Base-by-base conservation (phyloP, 1,140 invertebrate genomes). In the Zaprionus lachaisei region DNA sequence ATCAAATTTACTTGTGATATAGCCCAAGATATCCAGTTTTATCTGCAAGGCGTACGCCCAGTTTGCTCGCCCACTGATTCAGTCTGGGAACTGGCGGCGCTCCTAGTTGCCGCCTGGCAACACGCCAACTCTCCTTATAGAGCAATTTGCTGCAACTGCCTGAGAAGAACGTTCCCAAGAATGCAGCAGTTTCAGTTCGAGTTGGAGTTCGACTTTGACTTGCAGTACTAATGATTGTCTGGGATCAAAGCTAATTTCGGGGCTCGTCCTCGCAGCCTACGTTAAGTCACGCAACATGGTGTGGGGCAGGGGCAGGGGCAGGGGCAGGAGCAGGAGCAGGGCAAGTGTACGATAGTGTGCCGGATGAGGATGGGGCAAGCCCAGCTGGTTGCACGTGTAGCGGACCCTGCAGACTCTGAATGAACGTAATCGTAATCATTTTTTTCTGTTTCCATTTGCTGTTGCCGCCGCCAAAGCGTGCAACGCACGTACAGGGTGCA, bases 221-320 rank as follows among this genome's bases (percentile, higher is more conserved):
- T 86, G 54, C 80, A 87, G 80, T 77, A 78, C 84, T 89, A 87
- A 87, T 87, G 84, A 87, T 79, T 74, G 63, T 68, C n/a, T 47
- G 73, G 67, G 80, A 89, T 87, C 80, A 89, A 75, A 89, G 77
- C 61, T 74, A 89, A 89, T 89, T 87, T 76, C 7, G 67, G 77
- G 37, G 64, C 63, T 77, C 58, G 31, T 34, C 49, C 31, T 28
- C n/a, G 49, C 58, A 56, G 60, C 72, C 73, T 37, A 86, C 80
- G 78, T 80, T 73, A 71, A 87, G 78, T 79, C 84, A 87, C 85
- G 84, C 84, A 84, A 87, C 60, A 70, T 78, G 77, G 51, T 67
- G 72, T 71, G 71, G 56, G 15, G 20, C 12, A 9, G 26, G 26
- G 47, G 12, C 17, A 20, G 37, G 22, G 7, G 24, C 14, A 26